Percentiles rank a stretch among this genome's conserved stretches.
Evolutionary conservation across 2,888 invertebrate genomes (phyloP).

Genomic region (Cerastoderma edule): DNA sequence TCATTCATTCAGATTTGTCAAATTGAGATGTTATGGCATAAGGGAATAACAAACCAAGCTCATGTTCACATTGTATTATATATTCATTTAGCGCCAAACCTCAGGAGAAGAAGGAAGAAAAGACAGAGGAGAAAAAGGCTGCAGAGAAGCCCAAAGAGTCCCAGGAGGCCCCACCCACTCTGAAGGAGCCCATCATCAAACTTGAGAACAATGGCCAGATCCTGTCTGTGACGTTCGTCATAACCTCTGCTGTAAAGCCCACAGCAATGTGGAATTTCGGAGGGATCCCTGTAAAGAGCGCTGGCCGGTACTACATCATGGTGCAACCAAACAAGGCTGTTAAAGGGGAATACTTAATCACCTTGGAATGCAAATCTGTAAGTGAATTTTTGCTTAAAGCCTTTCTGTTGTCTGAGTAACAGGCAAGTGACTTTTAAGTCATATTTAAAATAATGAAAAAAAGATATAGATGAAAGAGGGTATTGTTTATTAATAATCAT

Average conservation of each 20-base stretch:
- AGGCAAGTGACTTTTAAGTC: too few species aligned
- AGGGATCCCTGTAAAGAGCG: constrained; percentile 91
- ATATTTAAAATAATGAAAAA: too few species aligned
- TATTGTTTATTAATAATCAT: background rate
- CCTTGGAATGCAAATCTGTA: constrained; percentile 77
- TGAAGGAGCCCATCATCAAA: constrained; percentile 92
- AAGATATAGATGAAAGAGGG: too few species aligned
- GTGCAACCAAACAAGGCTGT: constrained; percentile 88
- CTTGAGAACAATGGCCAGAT: constrained; percentile 92
- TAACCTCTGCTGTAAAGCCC: constrained; percentile 70
- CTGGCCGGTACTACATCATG: constrained; percentile 92
- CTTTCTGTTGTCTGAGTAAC: too few species aligned
- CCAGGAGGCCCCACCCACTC: constrained; percentile 46
- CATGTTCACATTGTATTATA: too few species aligned
- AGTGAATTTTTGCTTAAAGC: too few species aligned
- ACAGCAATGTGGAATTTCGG: constrained; percentile 77
- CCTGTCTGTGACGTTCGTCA: constrained; percentile 71
- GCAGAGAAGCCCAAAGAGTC: constrained; percentile 41
- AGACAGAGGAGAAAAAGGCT: constrained; percentile 25
- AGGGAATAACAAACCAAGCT: too few species aligned
- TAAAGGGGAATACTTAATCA: constrained; percentile 86
- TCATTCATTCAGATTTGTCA: too few species aligned
- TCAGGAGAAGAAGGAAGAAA: constrained; percentile 33
- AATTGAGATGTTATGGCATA: too few species aligned
- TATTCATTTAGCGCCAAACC: constrained; percentile 12